Percentiles rank a stretch among this genome's conserved stretches.
phyloP scores from a whole-genome alignment of 2,797 vertebrate species.

The Tinamus major region DNA sequence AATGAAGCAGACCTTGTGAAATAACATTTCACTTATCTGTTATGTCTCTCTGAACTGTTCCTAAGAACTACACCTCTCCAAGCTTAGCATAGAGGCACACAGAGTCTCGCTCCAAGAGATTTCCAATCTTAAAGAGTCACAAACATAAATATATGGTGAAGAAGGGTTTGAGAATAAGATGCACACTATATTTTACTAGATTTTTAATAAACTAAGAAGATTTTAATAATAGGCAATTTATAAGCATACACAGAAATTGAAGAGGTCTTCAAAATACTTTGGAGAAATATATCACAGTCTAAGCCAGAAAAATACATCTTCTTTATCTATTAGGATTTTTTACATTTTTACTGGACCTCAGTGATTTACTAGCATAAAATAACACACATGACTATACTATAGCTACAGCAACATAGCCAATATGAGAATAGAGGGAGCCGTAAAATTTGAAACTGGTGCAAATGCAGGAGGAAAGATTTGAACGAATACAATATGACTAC shows the following conservation, averaged over 20 bases:
- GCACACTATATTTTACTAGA: background rate
- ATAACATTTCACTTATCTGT: constrained; percentile 67
- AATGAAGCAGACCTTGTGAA: constrained; percentile 49
- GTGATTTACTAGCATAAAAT: background rate
- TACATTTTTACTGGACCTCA: background rate
- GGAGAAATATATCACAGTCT: background rate
- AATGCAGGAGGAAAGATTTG: background rate
- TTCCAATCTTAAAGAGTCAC: background rate
- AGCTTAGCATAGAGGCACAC: background rate
- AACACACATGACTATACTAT: background rate
- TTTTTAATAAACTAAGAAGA: background rate
- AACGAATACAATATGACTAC: background rate
- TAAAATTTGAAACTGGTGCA: background rate
- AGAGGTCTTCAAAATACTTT: constrained; percentile 39
- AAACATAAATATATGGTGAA: background rate
- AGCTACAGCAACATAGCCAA: background rate
- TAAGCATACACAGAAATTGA: background rate
- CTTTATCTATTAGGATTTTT: background rate
- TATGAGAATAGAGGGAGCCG: background rate
- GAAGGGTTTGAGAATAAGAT: background rate
- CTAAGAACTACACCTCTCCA: background rate
- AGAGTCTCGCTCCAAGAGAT: background rate
- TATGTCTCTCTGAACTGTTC: constrained; percentile 50
- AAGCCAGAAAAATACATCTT: constrained; percentile 14
- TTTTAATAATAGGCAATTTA: background rate